Evolutionary conservation across 2,797 vertebrate genomes (phyloP), one percentile per base, ranked within the genome.

Genomic region (Falco berigora): DNA sequence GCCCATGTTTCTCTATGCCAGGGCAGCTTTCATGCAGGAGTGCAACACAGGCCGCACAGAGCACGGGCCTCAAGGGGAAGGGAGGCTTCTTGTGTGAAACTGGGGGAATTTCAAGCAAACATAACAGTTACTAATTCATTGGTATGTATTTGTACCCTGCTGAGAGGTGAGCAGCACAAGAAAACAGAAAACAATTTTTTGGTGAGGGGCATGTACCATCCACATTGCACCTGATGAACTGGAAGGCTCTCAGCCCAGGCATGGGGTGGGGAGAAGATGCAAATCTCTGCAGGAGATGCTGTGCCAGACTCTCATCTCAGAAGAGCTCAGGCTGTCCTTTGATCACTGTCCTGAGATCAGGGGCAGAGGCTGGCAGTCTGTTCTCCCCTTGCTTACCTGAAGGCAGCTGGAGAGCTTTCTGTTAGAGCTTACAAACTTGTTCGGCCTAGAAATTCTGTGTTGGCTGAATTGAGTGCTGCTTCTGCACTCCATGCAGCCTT

Each of bases 1-100:
- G 24, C 47, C 19, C 5, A 0, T 1, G 1, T 22, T 36, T 86
- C 25, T 13, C 0, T 0, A 12, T 86, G 38, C 40, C 40, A 74
- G 22, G n/a, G 38, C 44, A 67, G 42, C 53, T 91, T 77, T 77
- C 24, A 18, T 0, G 5, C 27, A 55, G 49, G 52, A 50, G 22
- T 42, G 23, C 19, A 34, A 9, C 13, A 30, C 11, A 40, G 30
- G 22, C 30, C 10, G 6, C 1, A 4, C 2, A 2, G 50, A 83
- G 25, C 42, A 16, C 22, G 19, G 38, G 9, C 49, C 22, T 56
- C 0, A 3, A 78, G 53, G 38, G 68, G 32, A 49, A 63, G 22
- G 24, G 32, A 87, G 46, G 15, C 27, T 56, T 59, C 44, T 28
- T 89, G 38, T 20, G 17, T 0, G 0, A 61, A 82, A 44, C 40